These are phyloP conservation scores for Anaspis maculata DNA, from an alignment of 2,888 invertebrate genomes.

Conservation along the genomic window DNA sequence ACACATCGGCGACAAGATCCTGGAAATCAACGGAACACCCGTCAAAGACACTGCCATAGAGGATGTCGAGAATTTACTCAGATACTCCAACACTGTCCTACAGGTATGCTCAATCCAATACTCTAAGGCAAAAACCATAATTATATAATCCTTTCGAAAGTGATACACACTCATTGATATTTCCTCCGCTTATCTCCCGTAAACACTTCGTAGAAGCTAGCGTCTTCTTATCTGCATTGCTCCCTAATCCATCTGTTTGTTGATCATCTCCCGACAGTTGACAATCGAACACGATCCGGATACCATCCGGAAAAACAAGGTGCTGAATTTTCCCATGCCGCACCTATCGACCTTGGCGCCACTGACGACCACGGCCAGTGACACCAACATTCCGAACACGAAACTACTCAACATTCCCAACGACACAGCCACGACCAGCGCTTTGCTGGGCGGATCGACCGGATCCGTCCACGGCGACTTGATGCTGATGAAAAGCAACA, in stretches of 20 bases:
- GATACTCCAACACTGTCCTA: slow-evolving; percentile 62
- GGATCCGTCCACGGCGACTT: slow-evolving; percentile 27
- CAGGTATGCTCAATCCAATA: too few species aligned
- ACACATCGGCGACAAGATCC: slow-evolving; percentile 85
- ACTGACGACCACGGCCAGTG: slow-evolving; percentile 41
- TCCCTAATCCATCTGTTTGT: too few species aligned
- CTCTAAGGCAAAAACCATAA: neutral
- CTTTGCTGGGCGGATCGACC: slow-evolving; percentile 24
- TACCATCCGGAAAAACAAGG: slow-evolving; percentile 49
- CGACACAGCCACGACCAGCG: slow-evolving; percentile 21
- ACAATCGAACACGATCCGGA: slow-evolving; percentile 88
- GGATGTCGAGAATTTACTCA: slow-evolving; percentile 66
- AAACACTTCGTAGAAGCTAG: too few species aligned
- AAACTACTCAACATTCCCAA: slow-evolving; percentile 19
- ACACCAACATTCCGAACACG: slow-evolving; percentile 39
- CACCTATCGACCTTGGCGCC: slow-evolving; percentile 24
- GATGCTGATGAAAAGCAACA: slow-evolving; percentile 3
- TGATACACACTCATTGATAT: too few species aligned
- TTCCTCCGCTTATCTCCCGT: too few species aligned
- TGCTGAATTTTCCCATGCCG: slow-evolving; percentile 17
- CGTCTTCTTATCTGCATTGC: too few species aligned
- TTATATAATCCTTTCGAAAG: slow-evolving; percentile 15
- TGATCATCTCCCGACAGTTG: too few species aligned
- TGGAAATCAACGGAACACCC: slow-evolving; percentile 88
- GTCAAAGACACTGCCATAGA: slow-evolving; percentile 72